Conservation (phyloP, 2,888 invertebrate genomes). For the Molorchus minor region DNA sequence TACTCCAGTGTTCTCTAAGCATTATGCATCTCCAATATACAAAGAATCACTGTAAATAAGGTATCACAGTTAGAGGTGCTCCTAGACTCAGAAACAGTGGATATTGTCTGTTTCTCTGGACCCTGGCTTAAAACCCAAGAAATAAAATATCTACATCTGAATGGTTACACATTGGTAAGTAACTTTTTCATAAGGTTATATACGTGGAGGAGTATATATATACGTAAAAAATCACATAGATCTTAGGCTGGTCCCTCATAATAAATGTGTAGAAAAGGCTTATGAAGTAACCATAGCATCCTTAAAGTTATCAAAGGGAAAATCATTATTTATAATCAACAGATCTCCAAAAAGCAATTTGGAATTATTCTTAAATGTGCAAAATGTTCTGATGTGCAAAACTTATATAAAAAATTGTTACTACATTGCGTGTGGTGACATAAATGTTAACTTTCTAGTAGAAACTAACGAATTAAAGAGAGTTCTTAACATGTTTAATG, state of each 20-base stretch:
- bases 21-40: too few relatives aligned
- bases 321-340: too few relatives aligned
- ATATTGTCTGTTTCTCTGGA: not conserved
- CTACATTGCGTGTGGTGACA: slow-evolving; percentile 9
- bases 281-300: too few relatives aligned
- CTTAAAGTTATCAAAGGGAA: too few relatives aligned
- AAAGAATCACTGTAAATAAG: too few relatives aligned
- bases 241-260: too few relatives aligned
- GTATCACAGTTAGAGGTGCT: not conserved
- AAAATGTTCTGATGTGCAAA: slow-evolving; percentile 9
- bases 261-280: too few relatives aligned
- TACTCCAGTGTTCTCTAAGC: too few relatives aligned
- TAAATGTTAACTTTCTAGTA: slow-evolving; percentile 5
- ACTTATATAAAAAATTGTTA: slow-evolving; percentile 8
- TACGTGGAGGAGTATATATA: not conserved
- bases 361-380: not conserved
- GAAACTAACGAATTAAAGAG: slow-evolving; percentile 1
- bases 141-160: not conserved
- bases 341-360: slow-evolving; percentile 7
- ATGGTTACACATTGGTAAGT: not conserved
- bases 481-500: slow-evolving; percentile 8
- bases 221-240: too few relatives aligned
- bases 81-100: too few relatives aligned
- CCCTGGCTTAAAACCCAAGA: not conserved
- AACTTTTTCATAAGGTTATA: not conserved